Base-by-base conservation (phyloP, 2,797 vertebrate species). In the Onychomys torridus region DNA sequence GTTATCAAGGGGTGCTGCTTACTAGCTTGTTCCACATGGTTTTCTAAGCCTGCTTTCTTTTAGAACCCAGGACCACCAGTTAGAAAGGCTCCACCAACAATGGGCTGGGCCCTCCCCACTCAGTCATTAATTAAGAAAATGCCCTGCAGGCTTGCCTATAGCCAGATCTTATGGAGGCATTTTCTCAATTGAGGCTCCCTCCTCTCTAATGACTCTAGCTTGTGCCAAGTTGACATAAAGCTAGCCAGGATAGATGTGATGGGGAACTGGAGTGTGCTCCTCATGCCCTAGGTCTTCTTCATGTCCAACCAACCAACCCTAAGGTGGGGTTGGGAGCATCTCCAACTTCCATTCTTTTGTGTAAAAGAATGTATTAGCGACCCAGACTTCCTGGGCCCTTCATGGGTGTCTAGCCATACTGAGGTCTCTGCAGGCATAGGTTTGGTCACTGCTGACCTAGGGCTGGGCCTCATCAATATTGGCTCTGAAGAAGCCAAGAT, bases 311-410 rank as follows among this genome's bases (percentile, higher is more conserved):
- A 91, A 0, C n/a, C 40, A 65, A 14, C 21, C 61, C n/a, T 40
- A 5, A 78, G 65, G 13, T 34, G 17, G 37, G 40, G 27, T 19
- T 57, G 29, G 55, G 9, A 76, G 6, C 57, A 25, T 63, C n/a
- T 40, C 55, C 46, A 23, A 3, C 3, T 83, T 69, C 34, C 21
- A 23, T n/a, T 32, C 81, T 34, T 59, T n/a, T 16, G 21, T 2
- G 0, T 17, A 43, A n/a, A 69, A 17, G 6, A 52, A 3, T 11
- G 1, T 1, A 34, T 25, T n/a, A 37, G 19, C 5, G 34, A 11
- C n/a, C 27, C 71, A 2, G 6, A 5, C 11, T 37, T 13, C 6
- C 17, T 1, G 3, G 0, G n/a, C 0, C 2, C 6, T 43, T 13
- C 6, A 13, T 3, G 4, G 0, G 37, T 4, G 0, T 13, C 37